Evolutionary conservation across 2,797 vertebrate species (phyloP), one percentile per base, ranked within the genome.

Genomic region (Sebastes aleutianus): DNA sequence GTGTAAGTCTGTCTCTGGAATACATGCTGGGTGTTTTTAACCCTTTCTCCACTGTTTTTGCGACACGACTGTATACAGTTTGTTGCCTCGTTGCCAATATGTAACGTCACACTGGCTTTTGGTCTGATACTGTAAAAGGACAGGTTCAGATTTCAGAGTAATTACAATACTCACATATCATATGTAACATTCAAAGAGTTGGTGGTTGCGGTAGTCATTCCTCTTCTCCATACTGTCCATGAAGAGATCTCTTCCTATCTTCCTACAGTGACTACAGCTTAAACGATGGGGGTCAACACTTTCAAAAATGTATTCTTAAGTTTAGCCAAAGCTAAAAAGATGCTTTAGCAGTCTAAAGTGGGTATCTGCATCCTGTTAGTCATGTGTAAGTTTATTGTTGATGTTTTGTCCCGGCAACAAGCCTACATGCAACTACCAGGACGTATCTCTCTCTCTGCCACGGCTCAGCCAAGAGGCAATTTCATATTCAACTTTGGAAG

Each of bases 11-110:
- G 76, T 59, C 47, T 82, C 65, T 82, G 70, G 56, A 82, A 85
- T 85, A 78, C 85, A 78, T 72, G 79, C 79, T 65, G 70, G 72
- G 14, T 79, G 66, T 54, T 82, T 88, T 90, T 91, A 89, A 91
- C 87, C 76, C 82, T 76, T 91, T 89, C 56, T 73, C 54, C 31
- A 13, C 62, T 22, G 36, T 66, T 79, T 79, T 56, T 26, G 24
- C 29, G n/a, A 75, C 18, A 1, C 3, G 34, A 31, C 57, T 8
- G 26, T 32, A 4, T 66, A 29, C 22, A 68, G 34, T 22, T 16
- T 50, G 43, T 54, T 63, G 56, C 63, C 6, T 58, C 61, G 31
- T 65, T 67, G 31, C 8, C 27, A n/a, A 3, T 8, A 50, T 64
- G 56, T 57, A 74, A 63, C 31, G 43, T 18, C 43, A 8, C 16